phyloP scores from a whole-genome alignment of 2,797 vertebrate species.

The Benthosema pterotum region DNA sequence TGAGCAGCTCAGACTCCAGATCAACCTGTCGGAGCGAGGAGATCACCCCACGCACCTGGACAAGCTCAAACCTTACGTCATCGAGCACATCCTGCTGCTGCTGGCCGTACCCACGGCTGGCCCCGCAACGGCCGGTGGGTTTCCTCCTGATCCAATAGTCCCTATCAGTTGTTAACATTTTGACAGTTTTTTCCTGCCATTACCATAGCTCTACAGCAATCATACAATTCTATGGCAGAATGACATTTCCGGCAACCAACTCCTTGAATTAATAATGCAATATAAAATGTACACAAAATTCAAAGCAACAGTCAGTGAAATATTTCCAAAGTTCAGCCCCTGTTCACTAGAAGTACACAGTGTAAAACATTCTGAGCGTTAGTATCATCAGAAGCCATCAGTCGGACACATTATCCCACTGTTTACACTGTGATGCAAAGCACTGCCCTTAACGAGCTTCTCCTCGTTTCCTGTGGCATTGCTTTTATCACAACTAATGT shows the following conservation, averaged over 20 bases:
- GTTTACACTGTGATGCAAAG: conserved; percentile 1
- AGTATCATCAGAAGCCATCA: background rate
- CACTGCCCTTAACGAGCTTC: background rate
- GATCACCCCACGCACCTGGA: conserved; percentile 84
- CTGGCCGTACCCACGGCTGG: conserved; percentile 81
- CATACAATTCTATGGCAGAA: too few species aligned
- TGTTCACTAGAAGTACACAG: too few species aligned
- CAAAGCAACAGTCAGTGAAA: too few species aligned
- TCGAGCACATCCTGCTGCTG: conserved; percentile 94
- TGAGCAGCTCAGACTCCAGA: conserved; percentile 85
- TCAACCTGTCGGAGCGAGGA: conserved; percentile 87
- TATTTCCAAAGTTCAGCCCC: too few species aligned
- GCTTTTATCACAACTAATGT: background rate
- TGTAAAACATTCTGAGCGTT: too few species aligned
- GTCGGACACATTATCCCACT: conserved; percentile 1
- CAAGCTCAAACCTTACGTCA: conserved; percentile 91
- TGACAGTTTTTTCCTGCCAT: too few species aligned
- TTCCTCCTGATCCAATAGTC: background rate
- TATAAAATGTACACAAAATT: too few species aligned
- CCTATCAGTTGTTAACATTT: too few species aligned
- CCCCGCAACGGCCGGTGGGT: conserved; percentile 65
- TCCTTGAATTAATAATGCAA: too few species aligned
- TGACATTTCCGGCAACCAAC: too few species aligned
- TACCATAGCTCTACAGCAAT: too few species aligned
- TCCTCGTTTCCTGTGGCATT: background rate